These are phyloP conservation scores for Pygmarrhopalites habei DNA, from an alignment of 1,140 invertebrate species.

Conservation along the genomic window DNA sequence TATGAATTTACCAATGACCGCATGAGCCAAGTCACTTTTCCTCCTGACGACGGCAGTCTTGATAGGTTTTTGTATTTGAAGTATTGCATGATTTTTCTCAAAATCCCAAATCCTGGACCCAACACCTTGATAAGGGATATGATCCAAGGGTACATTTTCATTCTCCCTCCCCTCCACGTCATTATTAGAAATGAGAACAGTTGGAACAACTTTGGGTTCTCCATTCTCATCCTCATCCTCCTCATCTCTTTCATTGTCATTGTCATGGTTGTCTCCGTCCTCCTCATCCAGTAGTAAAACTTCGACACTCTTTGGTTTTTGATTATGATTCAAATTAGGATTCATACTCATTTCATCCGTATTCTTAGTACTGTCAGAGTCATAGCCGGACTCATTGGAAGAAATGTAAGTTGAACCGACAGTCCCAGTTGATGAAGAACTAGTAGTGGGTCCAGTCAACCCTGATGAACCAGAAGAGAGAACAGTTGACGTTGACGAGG, in stretches of 20 bases:
- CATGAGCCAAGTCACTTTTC: slow-evolving; percentile 36
- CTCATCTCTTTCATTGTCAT: neutral
- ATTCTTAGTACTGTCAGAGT: slow-evolving; percentile 37
- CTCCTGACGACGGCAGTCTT: slow-evolving; percentile 30
- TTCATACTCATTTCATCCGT: slow-evolving; percentile 14
- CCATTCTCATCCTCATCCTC: neutral
- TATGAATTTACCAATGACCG: no score
- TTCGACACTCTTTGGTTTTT: slow-evolving; percentile 10
- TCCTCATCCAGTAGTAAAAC: neutral
- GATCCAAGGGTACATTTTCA: neutral
- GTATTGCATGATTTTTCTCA: neutral
- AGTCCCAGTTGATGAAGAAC: neutral
- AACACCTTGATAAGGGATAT: neutral
- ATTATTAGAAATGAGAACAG: no score
- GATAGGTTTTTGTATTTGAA: slow-evolving; percentile 18
- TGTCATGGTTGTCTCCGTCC: neutral
- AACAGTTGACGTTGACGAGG: no score
- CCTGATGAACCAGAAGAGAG: no score
- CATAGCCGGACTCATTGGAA: slow-evolving; percentile 38
- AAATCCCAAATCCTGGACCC: neutral
- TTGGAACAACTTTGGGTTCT: no score
- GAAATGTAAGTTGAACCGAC: slow-evolving; percentile 19
- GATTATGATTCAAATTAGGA: slow-evolving; percentile 11
- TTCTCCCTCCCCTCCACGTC: no score
- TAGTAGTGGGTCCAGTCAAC: no score